phyloP scores from a whole-genome alignment of 1,140 invertebrate genomes.

The Drosophila pseudoobscura region DNA sequence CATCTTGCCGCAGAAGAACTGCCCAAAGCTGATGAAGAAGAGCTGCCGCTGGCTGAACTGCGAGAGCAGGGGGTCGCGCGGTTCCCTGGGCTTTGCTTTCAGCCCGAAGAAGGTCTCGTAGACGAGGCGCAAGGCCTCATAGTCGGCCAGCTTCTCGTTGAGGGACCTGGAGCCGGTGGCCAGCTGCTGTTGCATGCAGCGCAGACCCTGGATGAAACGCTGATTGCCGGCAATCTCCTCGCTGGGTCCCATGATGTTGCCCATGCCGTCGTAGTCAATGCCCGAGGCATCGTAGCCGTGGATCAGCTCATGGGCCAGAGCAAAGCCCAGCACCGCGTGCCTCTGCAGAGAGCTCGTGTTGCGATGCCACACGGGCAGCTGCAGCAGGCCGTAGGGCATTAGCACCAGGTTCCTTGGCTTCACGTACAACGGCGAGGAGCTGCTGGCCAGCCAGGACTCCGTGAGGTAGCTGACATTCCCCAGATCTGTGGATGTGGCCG shows the following conservation, averaged over 20 bases:
- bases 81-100: conserved; percentile 32
- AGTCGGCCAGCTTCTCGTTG: conserved; percentile 75
- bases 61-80: conserved; percentile 78
- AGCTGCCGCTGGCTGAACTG: conserved; percentile 89
- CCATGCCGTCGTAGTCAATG: conserved; percentile 68
- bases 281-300: conserved; percentile 74
- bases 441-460: conserved; percentile 58
- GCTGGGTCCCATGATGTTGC: conserved; percentile 75
- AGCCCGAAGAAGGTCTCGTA: conserved; percentile 67
- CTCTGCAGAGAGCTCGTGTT: conserved; percentile 62
- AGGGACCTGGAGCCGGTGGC: conserved; percentile 67
- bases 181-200: conserved; percentile 75
- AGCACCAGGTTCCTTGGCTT: conserved; percentile 69
- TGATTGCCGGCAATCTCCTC: conserved; percentile 69
- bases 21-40: conserved; percentile 93
- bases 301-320: conserved; percentile 67
- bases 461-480: conserved; percentile 53
- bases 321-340: conserved; percentile 73
- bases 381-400: conserved; percentile 68
- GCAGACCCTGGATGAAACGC: conserved; percentile 58
- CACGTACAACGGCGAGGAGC: conserved; percentile 69
- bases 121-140: conserved; percentile 67
- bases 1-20: conserved; percentile 94
- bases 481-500: conserved; percentile 4
- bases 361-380: conserved; percentile 70